Conservation (phyloP, 1,140 invertebrate genomes). For the Helicoverpa zea region DNA sequence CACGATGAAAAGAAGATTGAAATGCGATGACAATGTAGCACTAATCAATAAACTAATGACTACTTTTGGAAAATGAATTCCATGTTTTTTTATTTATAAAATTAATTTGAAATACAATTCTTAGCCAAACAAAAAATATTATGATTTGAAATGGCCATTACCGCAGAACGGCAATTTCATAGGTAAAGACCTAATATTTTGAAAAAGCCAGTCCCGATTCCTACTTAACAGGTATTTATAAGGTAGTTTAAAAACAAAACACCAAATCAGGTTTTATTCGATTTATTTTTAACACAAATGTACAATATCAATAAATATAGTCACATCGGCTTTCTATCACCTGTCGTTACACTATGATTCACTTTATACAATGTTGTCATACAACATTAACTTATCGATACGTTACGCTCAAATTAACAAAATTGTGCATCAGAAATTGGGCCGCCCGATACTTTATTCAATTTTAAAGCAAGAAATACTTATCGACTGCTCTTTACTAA, state of each 20-base stretch:
- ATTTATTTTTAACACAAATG: conserved; percentile 85
- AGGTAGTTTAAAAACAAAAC: conserved; percentile 36
- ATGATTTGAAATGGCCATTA: too few relatives aligned
- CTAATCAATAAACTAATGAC: too few relatives aligned
- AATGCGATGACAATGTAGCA: too few relatives aligned
- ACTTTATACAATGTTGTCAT: conserved; percentile 79
- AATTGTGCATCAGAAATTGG: conserved; percentile 44
- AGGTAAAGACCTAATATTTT: too few relatives aligned
- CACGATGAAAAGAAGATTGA: too few relatives aligned
- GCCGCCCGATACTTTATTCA: conserved; percentile 18
- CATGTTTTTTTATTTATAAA: too few relatives aligned
- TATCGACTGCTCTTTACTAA: too few relatives aligned
- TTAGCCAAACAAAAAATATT: too few relatives aligned
- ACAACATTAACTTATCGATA: conserved; percentile 64
- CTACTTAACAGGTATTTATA: background rate
- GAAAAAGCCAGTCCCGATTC: too few relatives aligned
- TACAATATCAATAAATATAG: conserved; percentile 86
- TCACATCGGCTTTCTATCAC: conserved; percentile 79
- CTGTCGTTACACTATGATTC: conserved; percentile 68
- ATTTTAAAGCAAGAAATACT: conserved; percentile 40
- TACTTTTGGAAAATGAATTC: too few relatives aligned
- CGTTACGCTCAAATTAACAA: conserved; percentile 35
- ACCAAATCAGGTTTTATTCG: conserved; percentile 65
- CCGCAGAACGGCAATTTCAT: too few relatives aligned
- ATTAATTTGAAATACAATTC: too few relatives aligned